These are phyloP conservation scores for Netelia inedita DNA, from an alignment of 2,888 invertebrate species.

Conservation along the genomic window DNA sequence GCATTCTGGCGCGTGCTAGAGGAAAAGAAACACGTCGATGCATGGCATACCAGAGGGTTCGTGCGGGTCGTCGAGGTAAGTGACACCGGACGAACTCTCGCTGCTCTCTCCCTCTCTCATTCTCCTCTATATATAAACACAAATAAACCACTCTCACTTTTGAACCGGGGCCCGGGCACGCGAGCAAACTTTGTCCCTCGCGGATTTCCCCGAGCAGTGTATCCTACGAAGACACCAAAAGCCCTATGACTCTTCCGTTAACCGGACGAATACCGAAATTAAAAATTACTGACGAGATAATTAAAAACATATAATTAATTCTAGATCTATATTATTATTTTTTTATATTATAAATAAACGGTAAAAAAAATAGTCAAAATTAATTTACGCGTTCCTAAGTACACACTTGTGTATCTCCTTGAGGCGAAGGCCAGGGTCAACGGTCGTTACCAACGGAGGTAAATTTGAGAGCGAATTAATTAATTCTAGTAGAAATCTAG, in stretches of 20 bases:
- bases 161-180: conserved; percentile 73
- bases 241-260: background rate
- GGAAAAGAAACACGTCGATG: conserved; percentile 55
- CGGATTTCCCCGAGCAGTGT: conserved; percentile 43
- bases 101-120: conserved; percentile 50
- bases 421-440: no score
- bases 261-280: no score
- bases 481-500: no score
- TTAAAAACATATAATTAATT: no score
- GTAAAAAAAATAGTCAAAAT: no score
- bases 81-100: conserved; percentile 83
- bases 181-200: background rate
- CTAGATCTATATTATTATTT: no score
- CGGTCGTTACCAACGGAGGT: no score
- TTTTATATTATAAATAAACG: no score
- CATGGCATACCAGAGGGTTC: conserved; percentile 69
- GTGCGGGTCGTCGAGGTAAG: conserved; percentile 78
- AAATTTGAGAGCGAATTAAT: no score
- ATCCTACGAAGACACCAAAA: background rate
- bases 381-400: no score
- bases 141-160: conserved; percentile 84
- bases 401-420: no score
- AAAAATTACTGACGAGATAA: no score
- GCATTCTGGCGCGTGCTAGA: conserved; percentile 53
- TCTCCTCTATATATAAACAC: conserved; percentile 84